Conservation (phyloP, 1,140 invertebrate genomes). For the Aporrectodea caliginosa region DNA sequence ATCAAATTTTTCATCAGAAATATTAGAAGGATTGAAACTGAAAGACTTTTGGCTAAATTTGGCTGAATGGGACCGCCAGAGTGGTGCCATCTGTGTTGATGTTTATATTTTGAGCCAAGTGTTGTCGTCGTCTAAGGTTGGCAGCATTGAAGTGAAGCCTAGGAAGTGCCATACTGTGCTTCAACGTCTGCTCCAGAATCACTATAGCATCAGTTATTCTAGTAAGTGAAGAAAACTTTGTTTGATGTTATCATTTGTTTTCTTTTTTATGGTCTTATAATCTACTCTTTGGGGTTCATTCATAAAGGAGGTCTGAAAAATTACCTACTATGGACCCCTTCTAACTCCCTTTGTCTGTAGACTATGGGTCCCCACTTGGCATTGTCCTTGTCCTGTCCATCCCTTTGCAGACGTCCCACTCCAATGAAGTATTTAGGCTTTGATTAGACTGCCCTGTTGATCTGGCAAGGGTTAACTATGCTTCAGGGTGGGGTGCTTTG, state of each 20-base stretch:
- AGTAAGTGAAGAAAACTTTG: background rate
- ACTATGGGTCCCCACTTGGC: no score
- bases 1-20: slow-evolving; percentile 22
- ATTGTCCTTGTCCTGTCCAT: no score
- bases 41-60: background rate
- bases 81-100: background rate
- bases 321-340: background rate
- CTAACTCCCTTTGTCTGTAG: no score
- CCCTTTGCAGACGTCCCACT: no score
- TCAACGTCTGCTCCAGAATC: background rate
- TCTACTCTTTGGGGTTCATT: no score
- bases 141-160: background rate
- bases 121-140: background rate
- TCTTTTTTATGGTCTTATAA: background rate
- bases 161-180: background rate
- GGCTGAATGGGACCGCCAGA: background rate
- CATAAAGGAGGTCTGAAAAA: no score
- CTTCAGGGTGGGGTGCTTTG: no score
- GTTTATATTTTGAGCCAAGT: background rate
- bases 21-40: slow-evolving; percentile 23
- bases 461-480: no score
- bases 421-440: no score
- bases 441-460: no score
- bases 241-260: background rate
- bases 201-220: background rate